Evolutionary conservation across 2,888 invertebrate genomes (phyloP), one percentile per base, ranked within the genome.

Genomic region (Pachydiplax longipennis): DNA sequence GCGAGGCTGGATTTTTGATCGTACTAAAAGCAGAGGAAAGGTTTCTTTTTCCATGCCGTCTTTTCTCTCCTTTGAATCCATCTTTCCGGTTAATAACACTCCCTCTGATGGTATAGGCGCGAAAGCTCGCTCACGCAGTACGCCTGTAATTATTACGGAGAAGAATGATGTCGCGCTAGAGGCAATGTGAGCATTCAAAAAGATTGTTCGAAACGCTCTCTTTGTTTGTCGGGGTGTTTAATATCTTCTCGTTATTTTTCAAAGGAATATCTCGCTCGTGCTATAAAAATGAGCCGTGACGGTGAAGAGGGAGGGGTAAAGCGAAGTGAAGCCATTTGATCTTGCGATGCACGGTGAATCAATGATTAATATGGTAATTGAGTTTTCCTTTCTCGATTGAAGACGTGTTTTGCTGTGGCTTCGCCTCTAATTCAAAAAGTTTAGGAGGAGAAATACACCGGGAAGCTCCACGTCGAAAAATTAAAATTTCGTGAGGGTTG

Each of bases 331-430:
- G 82, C 53, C 65, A 87, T 37, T 87, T 61, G 87, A 87, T 87
- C 87, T 61, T 31, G 61, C 37, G 35, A 35, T 31, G 53, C 83
- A 44, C 58, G 58, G 58, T 13, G n/a, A 87, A 87, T 87, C 87
- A 37, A 87, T 87, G 53, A 87, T 87, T 87, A 61, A 87, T 87
- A 37, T 58, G 61, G 37, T 87, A 65, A 87, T 87, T 58, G 83
- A 83, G 58, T 25, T 22, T 13, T 22, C 65, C 25, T 25, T 18
- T n/a, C 53, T 8, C 83, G 10, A 22, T n/a, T n/a, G 13, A 1
- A 31, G 15, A 31, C 58, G 37, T 61, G 73, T 73, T 73, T 73
- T n/a, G 25, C 73, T 10, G 25, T 31, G 73, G 73, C 25, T 31
- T 13, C 13, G 73, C 73, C 25, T 6, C 15, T 31, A 31, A 73